These are phyloP conservation scores for Saimiri boliviensis DNA, from an alignment of 2,113 vertebrate genomes.

Conservation along the genomic window DNA sequence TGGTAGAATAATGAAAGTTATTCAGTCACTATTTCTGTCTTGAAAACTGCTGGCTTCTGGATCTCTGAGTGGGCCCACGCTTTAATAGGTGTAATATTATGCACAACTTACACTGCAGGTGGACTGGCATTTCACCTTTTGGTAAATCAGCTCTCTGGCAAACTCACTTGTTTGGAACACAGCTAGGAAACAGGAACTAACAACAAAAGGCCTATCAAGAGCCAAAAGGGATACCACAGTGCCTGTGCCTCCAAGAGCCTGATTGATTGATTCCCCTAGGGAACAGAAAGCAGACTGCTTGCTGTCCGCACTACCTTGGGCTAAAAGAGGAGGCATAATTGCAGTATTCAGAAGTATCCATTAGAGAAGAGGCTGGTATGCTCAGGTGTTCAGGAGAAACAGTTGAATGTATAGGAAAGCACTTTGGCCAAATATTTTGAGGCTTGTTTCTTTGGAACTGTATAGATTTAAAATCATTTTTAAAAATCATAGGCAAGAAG, in stretches of 20 bases:
- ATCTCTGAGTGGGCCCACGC: neutral
- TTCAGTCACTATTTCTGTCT: neutral
- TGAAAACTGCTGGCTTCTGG: neutral
- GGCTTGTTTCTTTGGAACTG: constrained; percentile 8
- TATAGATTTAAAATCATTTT: neutral
- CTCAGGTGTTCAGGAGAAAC: constrained; percentile 15
- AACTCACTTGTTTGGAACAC: constrained; percentile 27
- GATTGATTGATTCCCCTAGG: neutral
- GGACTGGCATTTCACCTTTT: constrained; percentile 30
- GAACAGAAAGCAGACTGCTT: neutral
- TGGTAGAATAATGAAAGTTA: neutral
- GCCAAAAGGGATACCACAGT: constrained; percentile 10
- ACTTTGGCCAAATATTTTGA: neutral
- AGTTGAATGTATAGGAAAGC: neutral
- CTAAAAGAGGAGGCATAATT: neutral
- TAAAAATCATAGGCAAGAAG: neutral
- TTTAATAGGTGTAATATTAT: neutral
- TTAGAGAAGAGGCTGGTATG: neutral
- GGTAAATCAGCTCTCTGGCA: constrained; percentile 22
- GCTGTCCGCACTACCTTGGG: neutral
- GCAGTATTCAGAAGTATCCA: neutral
- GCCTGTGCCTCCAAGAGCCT: neutral
- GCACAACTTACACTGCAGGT: neutral
- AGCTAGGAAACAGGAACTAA: constrained; percentile 49
- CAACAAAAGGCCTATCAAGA: constrained; percentile 31